Evolutionary conservation across 2,797 vertebrate species (phyloP).

Genomic region (Podargus strigoides): DNA sequence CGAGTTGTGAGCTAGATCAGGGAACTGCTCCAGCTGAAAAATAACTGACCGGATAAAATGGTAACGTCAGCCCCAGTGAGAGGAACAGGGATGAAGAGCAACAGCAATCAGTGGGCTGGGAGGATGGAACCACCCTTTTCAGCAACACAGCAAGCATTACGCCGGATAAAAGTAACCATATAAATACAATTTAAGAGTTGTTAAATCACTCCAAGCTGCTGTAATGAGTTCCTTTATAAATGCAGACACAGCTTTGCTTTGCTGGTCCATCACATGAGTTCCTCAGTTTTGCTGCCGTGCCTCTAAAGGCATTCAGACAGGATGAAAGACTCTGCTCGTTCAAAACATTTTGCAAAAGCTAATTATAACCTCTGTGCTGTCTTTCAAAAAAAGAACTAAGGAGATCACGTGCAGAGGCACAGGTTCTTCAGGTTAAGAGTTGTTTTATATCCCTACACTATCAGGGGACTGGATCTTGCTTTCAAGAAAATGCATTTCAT

Average conservation of each 20-base stretch:
- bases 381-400: background rate
- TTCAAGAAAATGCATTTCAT: background rate
- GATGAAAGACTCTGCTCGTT: background rate
- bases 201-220: background rate
- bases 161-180: background rate
- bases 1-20: background rate
- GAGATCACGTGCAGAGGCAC: background rate
- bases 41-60: background rate
- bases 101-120: background rate
- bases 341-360: background rate
- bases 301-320: background rate
- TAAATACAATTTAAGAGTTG: background rate
- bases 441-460: background rate
- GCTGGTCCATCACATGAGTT: background rate
- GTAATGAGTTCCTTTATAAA: background rate
- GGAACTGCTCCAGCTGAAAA: background rate
- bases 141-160: background rate
- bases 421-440: conserved; percentile 8
- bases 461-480: background rate
- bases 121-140: background rate
- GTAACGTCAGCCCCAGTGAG: background rate
- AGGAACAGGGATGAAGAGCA: background rate
- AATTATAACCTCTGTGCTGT: background rate
- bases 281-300: accelerated
- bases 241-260: background rate